Evolutionary conservation across 2,888 invertebrate species (phyloP), one percentile per base, ranked within the genome.

Genomic region (Neoaliturus tenellus): DNA sequence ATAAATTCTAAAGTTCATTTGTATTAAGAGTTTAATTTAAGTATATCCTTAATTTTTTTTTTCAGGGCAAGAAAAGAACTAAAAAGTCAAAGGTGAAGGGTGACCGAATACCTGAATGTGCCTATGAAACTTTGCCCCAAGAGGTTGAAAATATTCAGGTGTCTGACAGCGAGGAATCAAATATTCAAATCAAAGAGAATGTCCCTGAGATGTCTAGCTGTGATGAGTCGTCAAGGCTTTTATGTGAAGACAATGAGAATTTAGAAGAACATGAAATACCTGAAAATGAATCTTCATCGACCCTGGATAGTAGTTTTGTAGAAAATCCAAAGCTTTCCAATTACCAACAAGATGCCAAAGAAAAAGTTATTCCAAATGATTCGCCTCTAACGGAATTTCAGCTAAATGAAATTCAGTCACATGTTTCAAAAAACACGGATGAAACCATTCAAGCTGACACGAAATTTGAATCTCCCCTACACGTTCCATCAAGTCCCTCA

Each of bases 391-490:
- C 81, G 28, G 80, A 81, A 39, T 82, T 82, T 5, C 82, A 84
- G 48, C 67, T 84, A n/a, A 78, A 82, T 69, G 84, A 84, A 39
- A 81, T 84, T 35, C 71, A 84, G 23, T 39, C 81, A 0, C 41
- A 44, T 51, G 25, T 48, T 20, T n/a, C 33, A 23, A 55, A 75
- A 35, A 14, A 55, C 17, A 28, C 39, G 6, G 39, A 81, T 31
- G 28, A 20, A 17, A 44, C 73, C 35, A 44, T 25, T 31, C 67
- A 67, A 28, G 81, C 78, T 12, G 82, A 78, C 39, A 84, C 84
- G 5, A 78, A 55, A 28, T 84, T 84, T 62, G 84, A 84, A 75
- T 81, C 84, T 6, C 82, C 82, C 12, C 14, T 81, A 44, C 62
- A 69, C 35, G 25, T 81, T 8, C 33, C 78, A 4, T 58, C 73